Percentiles rank a stretch among this genome's conserved stretches.
These are phyloP conservation scores for Pogonomyrmex barbatus DNA, from an alignment of 1,140 invertebrate genomes.

Conservation along the genomic window DNA sequence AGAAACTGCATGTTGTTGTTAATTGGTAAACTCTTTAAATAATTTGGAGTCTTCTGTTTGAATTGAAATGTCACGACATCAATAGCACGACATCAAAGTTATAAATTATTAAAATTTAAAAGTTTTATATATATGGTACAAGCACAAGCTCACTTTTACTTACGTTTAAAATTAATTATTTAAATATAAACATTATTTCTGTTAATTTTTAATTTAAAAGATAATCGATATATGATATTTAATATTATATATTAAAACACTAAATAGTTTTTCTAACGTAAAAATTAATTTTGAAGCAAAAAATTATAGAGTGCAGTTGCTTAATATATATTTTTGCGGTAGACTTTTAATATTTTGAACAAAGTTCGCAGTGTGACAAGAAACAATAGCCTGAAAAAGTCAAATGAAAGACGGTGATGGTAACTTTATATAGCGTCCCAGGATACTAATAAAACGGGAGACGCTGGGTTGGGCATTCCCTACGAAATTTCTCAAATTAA, in stretches of 20 bases:
- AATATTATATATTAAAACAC: not conserved
- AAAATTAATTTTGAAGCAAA: not conserved
- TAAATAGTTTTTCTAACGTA: not conserved
- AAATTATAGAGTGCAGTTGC: not conserved
- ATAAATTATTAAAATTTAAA: not conserved
- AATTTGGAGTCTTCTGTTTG: not conserved
- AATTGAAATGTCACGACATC: not conserved
- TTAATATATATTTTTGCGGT: constrained; percentile 7
- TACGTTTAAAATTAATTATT: not conserved
- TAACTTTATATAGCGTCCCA: constrained; percentile 73
- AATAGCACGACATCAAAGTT: not conserved
- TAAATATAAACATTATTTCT: not conserved
- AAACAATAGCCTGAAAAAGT: not conserved
- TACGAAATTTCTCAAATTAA: constrained; percentile 60
- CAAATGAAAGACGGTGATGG: constrained; percentile 9
- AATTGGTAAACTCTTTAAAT: not conserved
- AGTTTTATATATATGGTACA: not conserved
- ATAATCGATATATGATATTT: not conserved
- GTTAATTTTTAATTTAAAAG: not conserved
- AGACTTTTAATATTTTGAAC: not conserved
- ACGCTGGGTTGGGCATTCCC: constrained; percentile 66
- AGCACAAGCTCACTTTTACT: not conserved
- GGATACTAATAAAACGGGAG: constrained; percentile 72
- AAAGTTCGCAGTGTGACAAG: not conserved
- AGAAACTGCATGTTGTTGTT: not conserved